Conservation (phyloP, 2,888 invertebrate species). For the Pollenia amentaria region DNA sequence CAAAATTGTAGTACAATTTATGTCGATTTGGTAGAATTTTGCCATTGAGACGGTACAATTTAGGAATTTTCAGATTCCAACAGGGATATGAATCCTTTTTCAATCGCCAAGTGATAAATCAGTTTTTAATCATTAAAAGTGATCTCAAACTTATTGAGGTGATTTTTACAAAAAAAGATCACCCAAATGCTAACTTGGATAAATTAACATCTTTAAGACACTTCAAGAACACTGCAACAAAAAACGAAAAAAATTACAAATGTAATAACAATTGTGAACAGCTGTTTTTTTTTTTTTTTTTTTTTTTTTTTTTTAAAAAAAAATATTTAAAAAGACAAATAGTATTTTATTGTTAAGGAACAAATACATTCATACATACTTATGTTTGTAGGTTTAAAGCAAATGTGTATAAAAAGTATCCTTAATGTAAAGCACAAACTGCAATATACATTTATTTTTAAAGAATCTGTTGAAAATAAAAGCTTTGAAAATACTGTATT, state of each 20-base stretch:
- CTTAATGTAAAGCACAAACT: background rate
- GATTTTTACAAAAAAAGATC: no score
- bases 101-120: no score
- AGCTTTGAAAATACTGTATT: conserved; percentile 6
- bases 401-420: background rate
- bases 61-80: no score
- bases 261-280: conserved; percentile 41
- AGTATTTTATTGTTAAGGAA: conserved; percentile 17
- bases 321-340: conserved; percentile 24
- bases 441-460: conserved; percentile 23
- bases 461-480: conserved; percentile 23
- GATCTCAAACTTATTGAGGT: no score
- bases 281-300: background rate
- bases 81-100: no score
- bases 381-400: background rate
- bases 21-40: no score
- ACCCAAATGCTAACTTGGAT: no score
- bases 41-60: no score
- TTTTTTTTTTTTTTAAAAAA: background rate
- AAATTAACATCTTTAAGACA: no score
- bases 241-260: conserved; percentile 25
- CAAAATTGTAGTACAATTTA: no score
- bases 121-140: no score
- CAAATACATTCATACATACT: no score
- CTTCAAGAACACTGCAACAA: background rate